Base-by-base conservation (phyloP, 2,888 invertebrate species). In the Metalampra italica region DNA sequence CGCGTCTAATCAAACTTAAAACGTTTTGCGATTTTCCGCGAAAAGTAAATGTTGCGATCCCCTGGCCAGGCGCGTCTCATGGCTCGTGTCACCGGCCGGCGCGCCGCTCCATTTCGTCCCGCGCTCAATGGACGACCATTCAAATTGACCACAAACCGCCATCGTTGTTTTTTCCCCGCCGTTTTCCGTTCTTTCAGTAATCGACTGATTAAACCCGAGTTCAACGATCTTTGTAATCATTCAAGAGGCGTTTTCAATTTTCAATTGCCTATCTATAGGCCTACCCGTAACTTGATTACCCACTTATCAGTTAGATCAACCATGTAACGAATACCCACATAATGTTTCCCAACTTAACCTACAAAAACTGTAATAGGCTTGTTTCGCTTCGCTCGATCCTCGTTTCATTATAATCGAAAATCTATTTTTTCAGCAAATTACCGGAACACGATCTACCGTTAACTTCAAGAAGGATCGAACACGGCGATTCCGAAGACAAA, bases 401-500 rank as follows among this genome's bases (percentile, higher is more conserved):
- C 57, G 50, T 49, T 52, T 66, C 64, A 76, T 78, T 78, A 66
- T 74, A 62, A 39, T 62, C 57, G 61, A 71, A 82, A 82, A 79
- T 82, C 64, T 66, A 76, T 82, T 80, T 68, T 68, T 78, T 72
- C 73, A 63, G 65, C 68, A 71, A 78, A 80, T 77, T 64, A 55
- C 63, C 68, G 65, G 59, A 79, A 75, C 75, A 68, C 44, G 60
- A 57, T 59, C 61, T 48, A 60, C 72, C 68, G 69, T 77, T 76
- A 72, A 45, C 54, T 54, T 53, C 56, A 57, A 65, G 69, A 70
- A 66, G 67, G 66, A 75, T 74, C 65, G 54, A 62, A 55, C 66
- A 80, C 71, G 78, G 69, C 75, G 77, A 82, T 86, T 77, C 62
- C 37, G 61, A 57, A 72, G 74, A 89, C 85, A 87, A 87, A 88